phyloP scores from a whole-genome alignment of 2,113 vertebrate species.

The Daubentonia madagascariensis region DNA sequence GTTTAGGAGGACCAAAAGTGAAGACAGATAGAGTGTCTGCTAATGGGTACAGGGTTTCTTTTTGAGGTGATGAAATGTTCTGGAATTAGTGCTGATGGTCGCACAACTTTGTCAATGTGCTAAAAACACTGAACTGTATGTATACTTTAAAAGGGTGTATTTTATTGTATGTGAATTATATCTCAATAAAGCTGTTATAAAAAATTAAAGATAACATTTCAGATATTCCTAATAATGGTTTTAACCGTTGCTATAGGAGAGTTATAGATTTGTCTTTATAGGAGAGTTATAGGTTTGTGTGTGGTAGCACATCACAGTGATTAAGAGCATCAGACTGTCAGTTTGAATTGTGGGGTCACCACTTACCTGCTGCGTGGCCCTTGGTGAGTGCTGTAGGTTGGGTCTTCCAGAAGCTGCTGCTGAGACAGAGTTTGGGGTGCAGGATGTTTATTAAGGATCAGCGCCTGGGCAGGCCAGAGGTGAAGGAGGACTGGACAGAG shows the following conservation, averaged over 20 bases:
- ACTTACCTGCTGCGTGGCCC: not conserved
- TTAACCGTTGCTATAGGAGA: not conserved
- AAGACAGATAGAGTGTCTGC: not conserved
- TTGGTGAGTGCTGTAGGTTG: not conserved
- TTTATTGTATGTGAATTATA: not conserved
- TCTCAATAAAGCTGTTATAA: not conserved
- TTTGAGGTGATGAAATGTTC: not conserved
- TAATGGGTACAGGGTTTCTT: not conserved
- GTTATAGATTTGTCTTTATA: not conserved
- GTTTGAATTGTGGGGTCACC: not conserved
- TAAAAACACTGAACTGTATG: not conserved
- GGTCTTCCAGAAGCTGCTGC: not conserved
- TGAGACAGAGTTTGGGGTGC: not conserved
- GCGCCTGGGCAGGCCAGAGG: not conserved
- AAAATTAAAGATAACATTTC: not conserved
- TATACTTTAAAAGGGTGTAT: not conserved
- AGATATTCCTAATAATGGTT: not conserved
- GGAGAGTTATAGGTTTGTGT: too few relatives aligned
- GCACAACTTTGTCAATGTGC: not conserved
- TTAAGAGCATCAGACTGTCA: not conserved
- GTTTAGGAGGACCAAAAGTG: not conserved
- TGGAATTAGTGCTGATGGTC: not conserved
- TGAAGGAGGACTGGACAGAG: not conserved
- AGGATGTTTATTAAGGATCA: not conserved
- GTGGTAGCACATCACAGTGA: fast-evolving